These are phyloP conservation scores for Euura saliciscinereae DNA, from an alignment of 1,140 invertebrate species.

Conservation along the genomic window DNA sequence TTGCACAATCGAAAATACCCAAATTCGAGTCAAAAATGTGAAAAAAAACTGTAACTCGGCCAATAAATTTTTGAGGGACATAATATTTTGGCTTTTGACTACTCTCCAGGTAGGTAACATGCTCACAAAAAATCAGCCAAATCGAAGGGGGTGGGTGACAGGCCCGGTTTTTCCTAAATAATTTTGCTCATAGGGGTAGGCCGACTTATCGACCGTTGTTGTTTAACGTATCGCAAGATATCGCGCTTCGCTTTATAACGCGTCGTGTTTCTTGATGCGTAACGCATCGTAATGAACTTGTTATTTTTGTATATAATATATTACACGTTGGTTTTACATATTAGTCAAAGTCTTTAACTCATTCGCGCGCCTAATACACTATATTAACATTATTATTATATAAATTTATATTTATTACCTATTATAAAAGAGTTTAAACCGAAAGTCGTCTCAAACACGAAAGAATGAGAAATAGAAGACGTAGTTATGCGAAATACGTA, in stretches of 20 bases:
- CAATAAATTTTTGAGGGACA: too few relatives aligned
- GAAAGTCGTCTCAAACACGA: not conserved
- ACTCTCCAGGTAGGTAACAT: too few relatives aligned
- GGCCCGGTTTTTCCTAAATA: too few relatives aligned
- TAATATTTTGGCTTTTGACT: too few relatives aligned
- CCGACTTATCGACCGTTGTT: not conserved
- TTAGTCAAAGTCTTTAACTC: not conserved
- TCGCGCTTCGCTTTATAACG: constrained; percentile 10
- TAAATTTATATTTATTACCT: not conserved
- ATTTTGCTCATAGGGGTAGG: not conserved
- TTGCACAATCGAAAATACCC: too few relatives aligned
- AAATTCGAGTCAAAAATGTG: too few relatives aligned
- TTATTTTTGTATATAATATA: constrained; percentile 53
- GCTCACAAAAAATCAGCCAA: too few relatives aligned
- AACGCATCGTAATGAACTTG: constrained; percentile 44
- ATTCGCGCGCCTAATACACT: not conserved
- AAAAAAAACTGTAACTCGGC: too few relatives aligned
- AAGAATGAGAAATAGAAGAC: too few relatives aligned
- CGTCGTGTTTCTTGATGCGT: constrained; percentile 32
- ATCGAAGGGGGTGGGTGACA: too few relatives aligned
- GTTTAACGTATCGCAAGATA: not conserved
- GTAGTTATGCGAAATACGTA: too few relatives aligned
- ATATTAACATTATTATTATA: not conserved
- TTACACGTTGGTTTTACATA: constrained; percentile 8
- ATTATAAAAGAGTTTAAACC: not conserved